phyloP scores from a whole-genome alignment of 2,888 invertebrate genomes.

The Ephialtes manifestator region DNA sequence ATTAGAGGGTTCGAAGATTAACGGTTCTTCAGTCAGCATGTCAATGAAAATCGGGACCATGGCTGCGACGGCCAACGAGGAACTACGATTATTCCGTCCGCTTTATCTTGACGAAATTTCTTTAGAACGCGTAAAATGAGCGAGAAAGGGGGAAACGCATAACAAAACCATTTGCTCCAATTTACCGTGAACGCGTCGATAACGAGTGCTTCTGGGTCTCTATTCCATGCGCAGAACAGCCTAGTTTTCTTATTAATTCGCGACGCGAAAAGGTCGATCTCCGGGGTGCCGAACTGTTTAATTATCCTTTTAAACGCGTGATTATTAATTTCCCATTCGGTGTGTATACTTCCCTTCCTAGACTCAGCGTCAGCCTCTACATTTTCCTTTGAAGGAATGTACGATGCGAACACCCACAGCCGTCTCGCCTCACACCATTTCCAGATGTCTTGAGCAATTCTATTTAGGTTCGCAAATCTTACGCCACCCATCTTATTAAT shows the following conservation, averaged over 20 bases:
- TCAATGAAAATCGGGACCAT: constrained; percentile 72
- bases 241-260: neutral
- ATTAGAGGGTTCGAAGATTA: constrained; percentile 56
- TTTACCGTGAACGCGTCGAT: neutral
- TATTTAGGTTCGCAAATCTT: constrained; percentile 2
- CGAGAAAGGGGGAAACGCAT: constrained; percentile 61
- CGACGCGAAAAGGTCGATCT: constrained; percentile 7
- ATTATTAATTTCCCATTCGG: constrained; percentile 8
- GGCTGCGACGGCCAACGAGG: constrained; percentile 73
- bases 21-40: neutral
- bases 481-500: constrained; percentile 58
- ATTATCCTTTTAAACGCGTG: neutral
- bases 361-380: constrained; percentile 1
- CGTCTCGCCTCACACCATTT: constrained; percentile 51
- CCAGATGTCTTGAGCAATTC: constrained; percentile 48
- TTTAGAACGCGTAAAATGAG: constrained; percentile 33
- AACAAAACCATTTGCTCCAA: neutral
- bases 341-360: neutral
- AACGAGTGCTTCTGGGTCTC: neutral
- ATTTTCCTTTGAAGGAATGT: constrained; percentile 10
- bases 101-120: constrained; percentile 70
- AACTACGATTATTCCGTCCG: constrained; percentile 75
- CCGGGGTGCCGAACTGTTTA: neutral
- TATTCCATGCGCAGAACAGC: neutral
- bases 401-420: constrained; percentile 1